Conservation (phyloP, 2,797 vertebrate species). For the Gobionotothen gibberifrons region DNA sequence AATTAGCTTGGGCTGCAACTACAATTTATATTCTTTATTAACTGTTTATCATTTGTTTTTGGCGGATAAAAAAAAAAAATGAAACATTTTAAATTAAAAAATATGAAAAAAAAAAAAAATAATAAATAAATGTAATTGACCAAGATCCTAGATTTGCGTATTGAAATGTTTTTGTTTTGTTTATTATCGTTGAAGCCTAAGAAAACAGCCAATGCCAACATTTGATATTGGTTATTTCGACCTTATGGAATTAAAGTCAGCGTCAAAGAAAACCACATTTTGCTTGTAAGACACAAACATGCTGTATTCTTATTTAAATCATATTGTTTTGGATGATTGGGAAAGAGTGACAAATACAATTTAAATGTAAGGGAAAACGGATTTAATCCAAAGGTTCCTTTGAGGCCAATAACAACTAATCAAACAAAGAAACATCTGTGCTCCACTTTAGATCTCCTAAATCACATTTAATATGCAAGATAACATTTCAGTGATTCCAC, state of each 20-base stretch:
- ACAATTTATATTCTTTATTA: not conserved
- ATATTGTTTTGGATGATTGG: too few relatives aligned
- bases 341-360: conserved; percentile 50
- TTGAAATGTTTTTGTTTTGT: not conserved
- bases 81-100: too few relatives aligned
- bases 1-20: not conserved
- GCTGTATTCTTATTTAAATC: not conserved
- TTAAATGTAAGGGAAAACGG: conserved; percentile 24
- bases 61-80: not conserved
- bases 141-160: too few relatives aligned
- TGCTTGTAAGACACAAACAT: not conserved
- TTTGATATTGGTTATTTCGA: too few relatives aligned
- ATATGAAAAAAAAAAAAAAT: too few relatives aligned
- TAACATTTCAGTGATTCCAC: conserved; percentile 9
- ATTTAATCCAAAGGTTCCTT: conserved; percentile 40
- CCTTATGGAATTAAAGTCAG: not conserved
- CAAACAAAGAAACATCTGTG: conserved; percentile 10
- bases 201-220: not conserved
- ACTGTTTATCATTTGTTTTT: not conserved
- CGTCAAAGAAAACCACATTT: not conserved
- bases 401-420: conserved; percentile 1
- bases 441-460: not conserved
- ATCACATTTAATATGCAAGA: conserved; percentile 14
- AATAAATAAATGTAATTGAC: too few relatives aligned
- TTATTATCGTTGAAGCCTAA: not conserved